phyloP scores from a whole-genome alignment of 2,888 invertebrate genomes.

The Eupithecia abbreviata region DNA sequence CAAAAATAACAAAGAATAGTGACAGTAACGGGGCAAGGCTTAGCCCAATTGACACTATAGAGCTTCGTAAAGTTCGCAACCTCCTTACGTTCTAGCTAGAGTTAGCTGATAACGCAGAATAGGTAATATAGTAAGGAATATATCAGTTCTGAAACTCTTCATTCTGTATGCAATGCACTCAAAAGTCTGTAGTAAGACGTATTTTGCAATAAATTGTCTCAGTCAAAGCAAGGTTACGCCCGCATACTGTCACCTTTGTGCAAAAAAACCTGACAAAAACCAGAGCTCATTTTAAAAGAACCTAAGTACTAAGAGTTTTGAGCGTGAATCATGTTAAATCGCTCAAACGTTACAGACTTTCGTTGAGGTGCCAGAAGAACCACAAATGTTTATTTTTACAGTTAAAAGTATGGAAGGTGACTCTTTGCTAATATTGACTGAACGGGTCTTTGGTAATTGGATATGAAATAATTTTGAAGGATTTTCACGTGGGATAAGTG shows the following conservation, averaged over 20 bases:
- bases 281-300: conserved; percentile 11
- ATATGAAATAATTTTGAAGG: conserved; percentile 17
- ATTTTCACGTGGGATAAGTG: background rate
- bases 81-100: background rate
- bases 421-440: conserved; percentile 41
- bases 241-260: conserved; percentile 23
- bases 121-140: too few relatives aligned
- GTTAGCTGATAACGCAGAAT: background rate
- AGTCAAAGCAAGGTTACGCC: conserved; percentile 23
- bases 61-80: background rate
- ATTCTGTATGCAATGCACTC: background rate
- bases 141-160: background rate
- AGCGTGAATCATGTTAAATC: conserved; percentile 26
- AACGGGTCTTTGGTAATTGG: conserved; percentile 37
- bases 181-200: conserved; percentile 19
- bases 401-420: conserved; percentile 38
- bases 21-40: too few relatives aligned
- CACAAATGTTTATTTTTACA: conserved; percentile 38
- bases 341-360: conserved; percentile 27
- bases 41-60: background rate
- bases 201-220: conserved; percentile 27
- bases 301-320: background rate
- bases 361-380: conserved; percentile 38
- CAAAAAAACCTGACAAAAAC: conserved; percentile 20
- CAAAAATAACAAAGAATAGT: background rate